These are phyloP conservation scores for Amphilophus citrinellus DNA, from an alignment of 2,113 vertebrate genomes.

Conservation along the genomic window DNA sequence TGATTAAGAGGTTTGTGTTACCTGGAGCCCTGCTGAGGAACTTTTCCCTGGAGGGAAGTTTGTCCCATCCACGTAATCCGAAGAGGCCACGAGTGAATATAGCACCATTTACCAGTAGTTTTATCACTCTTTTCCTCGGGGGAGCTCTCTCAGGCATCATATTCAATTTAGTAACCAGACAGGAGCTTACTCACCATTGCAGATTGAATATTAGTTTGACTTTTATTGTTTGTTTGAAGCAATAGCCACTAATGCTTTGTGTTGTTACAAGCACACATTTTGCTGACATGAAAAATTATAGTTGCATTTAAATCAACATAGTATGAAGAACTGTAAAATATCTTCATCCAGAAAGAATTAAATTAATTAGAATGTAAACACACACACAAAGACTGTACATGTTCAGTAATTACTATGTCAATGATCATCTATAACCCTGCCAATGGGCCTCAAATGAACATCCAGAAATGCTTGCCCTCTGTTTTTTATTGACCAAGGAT, in stretches of 20 bases:
- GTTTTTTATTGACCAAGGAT: conserved; percentile 92
- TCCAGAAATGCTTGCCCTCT: conserved; percentile 72
- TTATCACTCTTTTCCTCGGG: conserved; percentile 63
- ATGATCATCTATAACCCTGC: conserved; percentile 59
- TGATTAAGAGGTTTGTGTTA: conserved; percentile 88
- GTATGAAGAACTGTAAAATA: not conserved
- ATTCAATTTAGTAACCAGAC: conserved; percentile 66
- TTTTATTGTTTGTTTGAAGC: conserved; percentile 19
- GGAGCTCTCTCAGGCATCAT: conserved; percentile 57
- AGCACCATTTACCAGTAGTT: conserved; percentile 65
- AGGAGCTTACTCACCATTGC: conserved; percentile 28
- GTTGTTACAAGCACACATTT: not conserved
- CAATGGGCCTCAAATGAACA: conserved; percentile 78
- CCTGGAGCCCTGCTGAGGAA: conserved; percentile 87
- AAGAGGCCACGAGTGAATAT: conserved; percentile 78
- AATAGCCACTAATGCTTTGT: not conserved
- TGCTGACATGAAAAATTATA: not conserved
- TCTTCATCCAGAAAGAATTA: not conserved
- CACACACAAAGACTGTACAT: conserved; percentile 12
- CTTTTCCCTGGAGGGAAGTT: conserved; percentile 81
- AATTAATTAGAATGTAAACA: conserved; percentile 18
- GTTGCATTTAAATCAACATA: not conserved
- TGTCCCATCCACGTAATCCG: conserved; percentile 82
- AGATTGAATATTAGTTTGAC: conserved; percentile 40
- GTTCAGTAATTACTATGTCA: conserved; percentile 30